A percentile compares a stretch with the other conserved stretches of the same genome.
Conservation (phyloP, 2,888 invertebrate genomes). For the Schizaphis graminum region DNA sequence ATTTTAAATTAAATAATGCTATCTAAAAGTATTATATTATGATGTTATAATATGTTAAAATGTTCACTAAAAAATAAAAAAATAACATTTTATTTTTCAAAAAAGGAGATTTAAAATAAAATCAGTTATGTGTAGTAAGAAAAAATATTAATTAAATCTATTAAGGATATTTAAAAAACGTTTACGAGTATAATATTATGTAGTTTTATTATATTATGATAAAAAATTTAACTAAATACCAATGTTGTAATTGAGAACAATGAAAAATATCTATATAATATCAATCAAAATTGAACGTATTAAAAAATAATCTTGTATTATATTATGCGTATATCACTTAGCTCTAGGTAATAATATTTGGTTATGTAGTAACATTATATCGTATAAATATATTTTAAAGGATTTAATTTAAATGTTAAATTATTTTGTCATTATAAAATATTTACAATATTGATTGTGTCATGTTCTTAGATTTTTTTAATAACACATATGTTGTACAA, state of each 20-base stretch:
- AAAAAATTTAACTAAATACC: neutral
- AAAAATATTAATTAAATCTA: neutral
- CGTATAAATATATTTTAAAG: neutral
- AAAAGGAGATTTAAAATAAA: neutral
- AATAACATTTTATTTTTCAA: neutral
- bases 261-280: neutral
- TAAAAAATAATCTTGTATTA: neutral
- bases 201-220: neutral
- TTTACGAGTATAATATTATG: neutral
- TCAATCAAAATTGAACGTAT: neutral
- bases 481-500: neutral
- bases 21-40: neutral
- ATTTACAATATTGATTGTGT: neutral
- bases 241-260: neutral
- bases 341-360: neutral
- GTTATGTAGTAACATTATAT: neutral
- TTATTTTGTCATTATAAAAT: neutral
- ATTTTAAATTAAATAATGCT: neutral
- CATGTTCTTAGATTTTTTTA: neutral
- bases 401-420: neutral
- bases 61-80: neutral
- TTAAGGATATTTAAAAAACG: neutral
- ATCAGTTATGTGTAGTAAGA: neutral
- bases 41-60: neutral
- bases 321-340: neutral